phyloP scores from a whole-genome alignment of 2,113 vertebrate species.

The Delphinapterus leucas region DNA sequence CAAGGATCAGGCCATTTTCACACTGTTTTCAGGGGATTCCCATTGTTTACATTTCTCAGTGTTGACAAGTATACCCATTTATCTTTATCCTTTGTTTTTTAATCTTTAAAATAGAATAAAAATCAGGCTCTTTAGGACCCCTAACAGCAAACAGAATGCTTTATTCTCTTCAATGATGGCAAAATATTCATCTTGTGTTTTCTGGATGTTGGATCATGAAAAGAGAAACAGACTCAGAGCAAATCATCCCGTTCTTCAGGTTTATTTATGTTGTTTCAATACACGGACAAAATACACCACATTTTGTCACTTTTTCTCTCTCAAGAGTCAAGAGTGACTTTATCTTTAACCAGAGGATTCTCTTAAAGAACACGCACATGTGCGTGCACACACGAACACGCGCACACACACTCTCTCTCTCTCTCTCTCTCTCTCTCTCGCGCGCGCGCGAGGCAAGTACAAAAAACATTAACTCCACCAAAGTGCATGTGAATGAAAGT shows the following conservation, averaged over 20 bases:
- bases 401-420: not conserved
- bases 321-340: constrained; percentile 76
- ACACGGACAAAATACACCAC: constrained; percentile 79
- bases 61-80: not conserved
- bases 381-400: not conserved
- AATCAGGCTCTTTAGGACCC: not conserved
- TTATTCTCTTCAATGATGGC: not conserved
- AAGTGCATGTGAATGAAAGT: constrained; percentile 83
- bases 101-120: not conserved
- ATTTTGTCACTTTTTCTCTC: constrained; percentile 71
- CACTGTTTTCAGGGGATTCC: not conserved
- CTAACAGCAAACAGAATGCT: not conserved
- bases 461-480: constrained; percentile 58
- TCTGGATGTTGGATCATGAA: not conserved
- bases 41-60: not conserved
- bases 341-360: constrained; percentile 73
- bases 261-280: constrained; percentile 80
- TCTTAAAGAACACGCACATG: constrained; percentile 65
- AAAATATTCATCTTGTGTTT: not conserved
- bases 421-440: constrained; percentile 4
- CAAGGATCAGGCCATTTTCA: not conserved
- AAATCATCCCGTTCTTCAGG: constrained; percentile 62
- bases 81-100: not conserved
- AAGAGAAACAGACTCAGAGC: constrained; percentile 29
- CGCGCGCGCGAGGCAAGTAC: constrained; percentile 61